Percentiles rank a stretch among this genome's conserved stretches.
phyloP scores from a whole-genome alignment of 2,113 vertebrate species.

The Pristiophorus japonicus region DNA sequence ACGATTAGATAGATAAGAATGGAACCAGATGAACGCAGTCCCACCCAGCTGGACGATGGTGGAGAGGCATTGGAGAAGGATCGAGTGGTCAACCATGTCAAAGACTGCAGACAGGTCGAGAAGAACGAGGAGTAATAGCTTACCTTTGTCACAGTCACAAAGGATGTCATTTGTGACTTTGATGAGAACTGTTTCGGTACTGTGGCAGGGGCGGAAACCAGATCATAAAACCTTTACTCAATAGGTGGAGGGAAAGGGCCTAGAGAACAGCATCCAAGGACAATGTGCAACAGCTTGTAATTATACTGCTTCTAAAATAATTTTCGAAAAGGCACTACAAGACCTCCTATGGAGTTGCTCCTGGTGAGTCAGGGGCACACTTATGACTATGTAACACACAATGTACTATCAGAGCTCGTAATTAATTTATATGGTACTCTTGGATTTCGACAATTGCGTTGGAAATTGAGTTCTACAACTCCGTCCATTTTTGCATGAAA shows the following conservation, averaged over 20 bases:
- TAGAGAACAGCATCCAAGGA: neutral
- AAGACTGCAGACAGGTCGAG: too few relatives aligned
- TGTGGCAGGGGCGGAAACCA: too few relatives aligned
- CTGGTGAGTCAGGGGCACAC: neutral
- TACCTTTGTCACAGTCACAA: too few relatives aligned
- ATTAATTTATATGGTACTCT: neutral
- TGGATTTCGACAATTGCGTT: neutral
- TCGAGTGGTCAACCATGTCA: too few relatives aligned
- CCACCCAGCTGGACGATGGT: too few relatives aligned
- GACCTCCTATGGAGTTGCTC: neutral
- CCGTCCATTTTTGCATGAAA: neutral
- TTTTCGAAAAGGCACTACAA: neutral
- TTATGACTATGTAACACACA: neutral
- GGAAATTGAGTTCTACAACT: neutral
- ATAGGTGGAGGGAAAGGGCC: neutral
- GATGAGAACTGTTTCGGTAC: too few relatives aligned
- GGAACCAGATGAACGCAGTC: too few relatives aligned
- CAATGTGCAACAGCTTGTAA: neutral
- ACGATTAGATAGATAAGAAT: too few relatives aligned
- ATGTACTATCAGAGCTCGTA: neutral
- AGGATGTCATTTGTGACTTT: too few relatives aligned
- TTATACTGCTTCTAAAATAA: neutral
- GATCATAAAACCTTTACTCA: neutral
- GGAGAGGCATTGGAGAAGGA: too few relatives aligned
- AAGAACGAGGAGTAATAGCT: too few relatives aligned